A percentile compares a stretch with the other conserved stretches of the same genome.
Conservation (phyloP, 2,113 vertebrate genomes). For the Lamprotornis superbus region DNA sequence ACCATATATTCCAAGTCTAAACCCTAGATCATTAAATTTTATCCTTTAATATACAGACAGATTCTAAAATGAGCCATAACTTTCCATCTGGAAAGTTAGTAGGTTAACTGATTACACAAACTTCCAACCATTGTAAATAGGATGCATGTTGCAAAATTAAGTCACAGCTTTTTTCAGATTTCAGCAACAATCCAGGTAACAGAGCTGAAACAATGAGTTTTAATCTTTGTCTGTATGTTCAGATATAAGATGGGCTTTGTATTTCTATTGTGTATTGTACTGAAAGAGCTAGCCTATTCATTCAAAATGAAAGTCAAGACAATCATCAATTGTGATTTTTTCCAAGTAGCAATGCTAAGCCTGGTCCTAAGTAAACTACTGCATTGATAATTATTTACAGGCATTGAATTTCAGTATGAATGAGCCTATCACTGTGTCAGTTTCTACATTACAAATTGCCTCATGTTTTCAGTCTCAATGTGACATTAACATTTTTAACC, state of each 20-base stretch:
- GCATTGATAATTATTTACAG: background rate
- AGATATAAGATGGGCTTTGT: background rate
- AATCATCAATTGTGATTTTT: conserved; percentile 10
- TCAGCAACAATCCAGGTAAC: background rate
- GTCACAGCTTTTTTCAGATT: background rate
- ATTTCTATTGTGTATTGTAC: background rate
- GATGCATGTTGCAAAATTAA: background rate
- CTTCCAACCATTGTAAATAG: background rate
- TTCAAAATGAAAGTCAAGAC: background rate
- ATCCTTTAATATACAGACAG: background rate
- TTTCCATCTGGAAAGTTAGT: background rate
- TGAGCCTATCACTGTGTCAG: background rate
- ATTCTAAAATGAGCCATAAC: background rate
- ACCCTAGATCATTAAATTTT: background rate
- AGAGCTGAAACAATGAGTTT: background rate
- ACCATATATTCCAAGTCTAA: background rate
- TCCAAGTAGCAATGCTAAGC: background rate
- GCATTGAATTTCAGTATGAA: background rate
- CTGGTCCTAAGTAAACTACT: background rate
- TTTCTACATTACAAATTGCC: background rate
- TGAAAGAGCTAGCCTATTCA: background rate
- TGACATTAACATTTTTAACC: background rate
- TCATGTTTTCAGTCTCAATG: background rate
- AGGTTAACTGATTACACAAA: background rate
- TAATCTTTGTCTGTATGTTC: background rate